phyloP scores from a whole-genome alignment of 2,888 invertebrate species.

The Morpho achilles region DNA sequence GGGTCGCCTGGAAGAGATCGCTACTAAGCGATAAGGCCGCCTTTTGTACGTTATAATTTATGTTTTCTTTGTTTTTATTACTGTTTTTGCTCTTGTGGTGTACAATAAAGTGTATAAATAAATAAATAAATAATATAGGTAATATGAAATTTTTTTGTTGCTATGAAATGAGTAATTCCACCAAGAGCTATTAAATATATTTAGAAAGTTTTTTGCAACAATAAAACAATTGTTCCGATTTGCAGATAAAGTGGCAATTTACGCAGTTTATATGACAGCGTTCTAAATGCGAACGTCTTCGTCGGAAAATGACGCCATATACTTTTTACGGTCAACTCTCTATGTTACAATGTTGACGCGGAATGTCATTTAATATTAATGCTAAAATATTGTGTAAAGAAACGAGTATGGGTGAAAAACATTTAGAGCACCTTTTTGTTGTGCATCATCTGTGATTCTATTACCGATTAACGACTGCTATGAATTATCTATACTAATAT shows the following conservation, averaged over 20 bases:
- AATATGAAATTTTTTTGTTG: no score
- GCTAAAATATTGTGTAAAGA: slow-evolving; percentile 8
- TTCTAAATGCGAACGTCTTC: slow-evolving; percentile 15
- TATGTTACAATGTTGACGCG: slow-evolving; percentile 14
- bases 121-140: no score
- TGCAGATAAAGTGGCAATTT: slow-evolving; percentile 13
- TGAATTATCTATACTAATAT: no score
- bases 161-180: not conserved
- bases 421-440: no score
- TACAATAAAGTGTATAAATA: no score
- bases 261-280: slow-evolving; percentile 9
- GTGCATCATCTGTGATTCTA: no score
- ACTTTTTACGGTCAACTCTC: slow-evolving; percentile 16
- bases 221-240: slow-evolving; percentile 9
- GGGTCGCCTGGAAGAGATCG: no score
- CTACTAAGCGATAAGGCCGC: no score
- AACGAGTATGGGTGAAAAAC: not conserved
- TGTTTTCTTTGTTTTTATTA: no score
- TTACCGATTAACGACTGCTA: no score
- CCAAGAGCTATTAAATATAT: slow-evolving; percentile 4
- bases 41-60: no score
- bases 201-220: not conserved
- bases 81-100: no score
- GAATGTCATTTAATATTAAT: slow-evolving; percentile 18
- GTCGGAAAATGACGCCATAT: slow-evolving; percentile 18